These are phyloP conservation scores for Merops nubicus DNA, from an alignment of 2,113 vertebrate species.

Conservation along the genomic window DNA sequence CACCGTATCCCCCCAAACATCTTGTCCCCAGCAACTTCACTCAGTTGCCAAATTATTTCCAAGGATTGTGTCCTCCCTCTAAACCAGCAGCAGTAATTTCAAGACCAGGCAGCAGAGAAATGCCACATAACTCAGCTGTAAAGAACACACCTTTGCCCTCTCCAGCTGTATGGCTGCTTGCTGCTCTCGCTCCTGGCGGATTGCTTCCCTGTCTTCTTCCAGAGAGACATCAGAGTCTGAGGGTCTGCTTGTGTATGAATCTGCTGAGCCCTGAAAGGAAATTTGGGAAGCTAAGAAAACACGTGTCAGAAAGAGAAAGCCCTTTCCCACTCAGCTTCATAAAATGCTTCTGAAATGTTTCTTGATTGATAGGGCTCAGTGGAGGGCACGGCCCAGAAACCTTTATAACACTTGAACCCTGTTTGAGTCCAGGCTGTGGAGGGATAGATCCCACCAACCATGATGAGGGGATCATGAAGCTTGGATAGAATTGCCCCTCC, in stretches of 20 bases:
- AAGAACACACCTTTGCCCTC: constrained; percentile 88
- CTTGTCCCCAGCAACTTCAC: not conserved
- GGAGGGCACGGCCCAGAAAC: not conserved
- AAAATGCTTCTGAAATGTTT: not conserved
- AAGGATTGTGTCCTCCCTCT: not conserved
- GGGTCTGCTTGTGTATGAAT: constrained; percentile 98
- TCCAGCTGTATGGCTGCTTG: constrained; percentile 94
- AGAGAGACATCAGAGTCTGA: constrained; percentile 99
- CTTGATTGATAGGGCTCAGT: no score
- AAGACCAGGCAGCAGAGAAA: not conserved
- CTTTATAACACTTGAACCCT: not conserved
- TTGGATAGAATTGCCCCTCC: not conserved
- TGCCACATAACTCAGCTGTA: not conserved
- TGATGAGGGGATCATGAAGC: not conserved
- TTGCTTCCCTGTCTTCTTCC: constrained; percentile 96
- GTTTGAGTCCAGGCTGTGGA: not conserved
- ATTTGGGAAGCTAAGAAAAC: not conserved
- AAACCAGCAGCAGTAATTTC: not conserved
- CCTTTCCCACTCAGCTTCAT: not conserved
- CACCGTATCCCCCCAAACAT: not conserved
- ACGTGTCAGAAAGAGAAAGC: not conserved
- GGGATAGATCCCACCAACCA: not conserved
- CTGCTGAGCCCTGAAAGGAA: constrained; percentile 91
- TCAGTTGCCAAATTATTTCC: not conserved
- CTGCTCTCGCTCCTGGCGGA: constrained; percentile 92